phyloP scores from a whole-genome alignment of 2,797 vertebrate species.

The Molossus alvarezi region DNA sequence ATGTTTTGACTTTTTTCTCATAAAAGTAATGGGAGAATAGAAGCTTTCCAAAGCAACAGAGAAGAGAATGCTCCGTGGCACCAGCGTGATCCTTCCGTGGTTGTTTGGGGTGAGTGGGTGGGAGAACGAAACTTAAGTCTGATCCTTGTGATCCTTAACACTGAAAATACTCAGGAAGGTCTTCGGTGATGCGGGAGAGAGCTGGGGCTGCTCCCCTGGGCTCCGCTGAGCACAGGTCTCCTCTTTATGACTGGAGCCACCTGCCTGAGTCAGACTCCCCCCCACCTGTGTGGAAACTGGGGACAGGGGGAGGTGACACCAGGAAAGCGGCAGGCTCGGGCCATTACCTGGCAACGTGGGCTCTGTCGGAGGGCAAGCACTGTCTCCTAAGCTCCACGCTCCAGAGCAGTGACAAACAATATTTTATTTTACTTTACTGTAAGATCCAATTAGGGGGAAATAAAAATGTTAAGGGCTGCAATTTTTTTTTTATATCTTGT shows the following conservation, averaged over 20 bases:
- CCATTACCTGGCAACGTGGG: background rate
- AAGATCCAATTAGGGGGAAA: constrained; percentile 55
- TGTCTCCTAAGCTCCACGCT: background rate
- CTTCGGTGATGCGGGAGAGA: background rate
- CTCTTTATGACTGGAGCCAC: background rate
- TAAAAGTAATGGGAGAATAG: background rate
- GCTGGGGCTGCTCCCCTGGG: background rate
- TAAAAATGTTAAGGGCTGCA: constrained; percentile 19
- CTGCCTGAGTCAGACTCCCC: background rate
- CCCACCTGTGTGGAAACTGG: background rate
- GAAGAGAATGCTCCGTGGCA: background rate
- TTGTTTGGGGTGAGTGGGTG: background rate
- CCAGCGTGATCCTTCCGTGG: accelerated
- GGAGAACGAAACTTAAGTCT: background rate
- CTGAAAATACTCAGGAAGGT: background rate
- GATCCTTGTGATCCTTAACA: background rate
- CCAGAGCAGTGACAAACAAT: background rate
- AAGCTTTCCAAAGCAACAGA: background rate
- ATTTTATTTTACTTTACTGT: background rate
- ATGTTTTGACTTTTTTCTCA: background rate
- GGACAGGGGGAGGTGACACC: background rate
- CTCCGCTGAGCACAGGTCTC: background rate
- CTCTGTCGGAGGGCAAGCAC: background rate
- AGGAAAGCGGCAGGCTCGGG: background rate
- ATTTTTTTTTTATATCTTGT: constrained; percentile 29